These are phyloP conservation scores for Trinectes maculatus DNA, from an alignment of 2,113 vertebrate genomes.

Conservation along the genomic window DNA sequence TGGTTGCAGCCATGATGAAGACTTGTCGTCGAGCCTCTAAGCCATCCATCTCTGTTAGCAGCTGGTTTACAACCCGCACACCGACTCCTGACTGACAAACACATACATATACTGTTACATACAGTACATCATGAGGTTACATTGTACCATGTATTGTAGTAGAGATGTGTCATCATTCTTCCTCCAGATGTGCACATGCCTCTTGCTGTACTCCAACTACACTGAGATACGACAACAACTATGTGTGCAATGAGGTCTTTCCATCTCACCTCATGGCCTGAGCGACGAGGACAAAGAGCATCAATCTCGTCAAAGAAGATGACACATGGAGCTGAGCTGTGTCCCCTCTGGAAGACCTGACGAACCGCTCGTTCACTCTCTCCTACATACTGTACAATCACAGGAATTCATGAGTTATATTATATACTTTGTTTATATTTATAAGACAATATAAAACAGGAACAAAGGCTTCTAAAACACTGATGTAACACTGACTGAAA, in stretches of 20 bases:
- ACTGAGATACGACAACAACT: too few species aligned
- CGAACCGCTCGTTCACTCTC: conserved; percentile 95
- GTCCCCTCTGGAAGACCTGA: conserved; percentile 94
- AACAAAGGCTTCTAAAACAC: neutral
- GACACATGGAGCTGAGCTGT: conserved; percentile 94
- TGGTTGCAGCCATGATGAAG: conserved; percentile 97
- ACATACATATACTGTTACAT: neutral
- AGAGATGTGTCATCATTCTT: too few species aligned
- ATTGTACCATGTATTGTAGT: too few species aligned
- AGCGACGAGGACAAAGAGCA: conserved; percentile 95
- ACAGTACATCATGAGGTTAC: neutral
- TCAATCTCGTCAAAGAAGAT: conserved; percentile 99
- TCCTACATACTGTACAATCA: conserved; percentile 89
- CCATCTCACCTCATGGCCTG: conserved; percentile 88
- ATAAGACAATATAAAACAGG: neutral
- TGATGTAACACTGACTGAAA: too few species aligned
- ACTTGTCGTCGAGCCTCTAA: conserved; percentile 90
- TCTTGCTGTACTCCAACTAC: too few species aligned
- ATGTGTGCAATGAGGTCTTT: neutral
- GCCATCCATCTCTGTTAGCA: conserved; percentile 98
- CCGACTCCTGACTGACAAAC: conserved; percentile 88
- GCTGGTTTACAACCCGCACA: conserved; percentile 94
- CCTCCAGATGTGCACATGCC: too few species aligned
- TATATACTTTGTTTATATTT: too few species aligned
- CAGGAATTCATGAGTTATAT: neutral